Base-by-base conservation (phyloP, 1,140 invertebrate species). In the Aleiodes sp. region DNA sequence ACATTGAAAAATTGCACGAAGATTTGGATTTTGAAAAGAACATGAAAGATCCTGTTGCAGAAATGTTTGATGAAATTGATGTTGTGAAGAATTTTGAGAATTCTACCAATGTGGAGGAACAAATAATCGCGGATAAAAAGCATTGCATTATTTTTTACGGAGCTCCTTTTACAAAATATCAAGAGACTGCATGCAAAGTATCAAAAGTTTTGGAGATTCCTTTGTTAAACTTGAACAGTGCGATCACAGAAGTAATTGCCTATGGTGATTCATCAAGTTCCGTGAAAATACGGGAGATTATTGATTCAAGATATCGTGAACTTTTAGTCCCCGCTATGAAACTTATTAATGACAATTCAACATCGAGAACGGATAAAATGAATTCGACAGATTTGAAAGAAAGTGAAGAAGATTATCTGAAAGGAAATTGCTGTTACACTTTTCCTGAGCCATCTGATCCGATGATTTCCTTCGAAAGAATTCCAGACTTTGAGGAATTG, bases 131-230 rank as follows among this genome's bases (percentile, higher is more conserved):
- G 16, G 68, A 29, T 19, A 19, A 62, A 75, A 72, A 66, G 62
- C 33, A 74, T 14, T 73, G 73, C 39, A 72, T 84, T 19, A 76
- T 84, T 65, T 83, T 82, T 65, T 74, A 82, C 31, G 82, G 82
- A 26, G 80, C 80, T 14, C 75, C 80, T 14, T 80, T 76, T 21
- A 81, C 80, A 2, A 79, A 80, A 33, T 82, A 80, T 56, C 76
- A 82, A 66, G 74, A 79, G 65, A 52, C 73, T 7, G 82, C 82
- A 1, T 80, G 78, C 43, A 72, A 66, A 59, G 70, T 57, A 19
- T 77, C 76, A 4, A 78, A 39, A 60, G 14, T 26, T 1, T 62
- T 82, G 10, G 62, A 59, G 2, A 12, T 82, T 2, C 75, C 80
- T 2, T 21, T 79, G 4, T 28, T 83, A 2, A 73, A 69, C 14